phyloP scores from a whole-genome alignment of 2,797 vertebrate species.

The Oreochromis mossambicus region DNA sequence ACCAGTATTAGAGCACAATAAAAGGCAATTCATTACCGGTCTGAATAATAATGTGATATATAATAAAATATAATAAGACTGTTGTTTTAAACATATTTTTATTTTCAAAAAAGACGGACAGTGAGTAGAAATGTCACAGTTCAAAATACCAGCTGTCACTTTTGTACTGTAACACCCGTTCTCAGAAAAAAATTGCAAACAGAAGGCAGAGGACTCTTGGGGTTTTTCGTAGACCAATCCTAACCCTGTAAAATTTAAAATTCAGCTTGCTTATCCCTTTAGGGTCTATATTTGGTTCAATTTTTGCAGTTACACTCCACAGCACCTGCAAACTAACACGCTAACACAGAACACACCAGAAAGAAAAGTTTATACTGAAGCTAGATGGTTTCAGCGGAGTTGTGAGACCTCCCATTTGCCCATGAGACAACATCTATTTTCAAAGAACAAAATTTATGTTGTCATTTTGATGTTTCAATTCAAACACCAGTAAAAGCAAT shows the following conservation, averaged over 20 bases:
- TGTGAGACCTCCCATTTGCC: neutral
- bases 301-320: neutral
- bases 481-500: neutral
- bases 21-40: neutral
- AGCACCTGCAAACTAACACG: neutral
- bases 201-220: neutral
- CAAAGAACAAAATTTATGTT: neutral
- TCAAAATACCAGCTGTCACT: neutral
- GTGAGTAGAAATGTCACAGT: neutral
- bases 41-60: no score
- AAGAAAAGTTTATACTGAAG: neutral
- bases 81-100: no score
- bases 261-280: neutral
- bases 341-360: neutral
- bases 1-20: neutral
- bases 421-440: neutral
- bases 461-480: neutral
- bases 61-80: no score
- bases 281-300: neutral
- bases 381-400: neutral
- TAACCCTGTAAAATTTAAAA: neutral
- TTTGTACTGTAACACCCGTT: neutral
- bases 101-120: neutral
- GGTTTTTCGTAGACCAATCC: neutral
- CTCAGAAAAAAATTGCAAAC: neutral